These are phyloP conservation scores for Orthosia gracilis DNA, from an alignment of 2,888 invertebrate species.

Conservation along the genomic window DNA sequence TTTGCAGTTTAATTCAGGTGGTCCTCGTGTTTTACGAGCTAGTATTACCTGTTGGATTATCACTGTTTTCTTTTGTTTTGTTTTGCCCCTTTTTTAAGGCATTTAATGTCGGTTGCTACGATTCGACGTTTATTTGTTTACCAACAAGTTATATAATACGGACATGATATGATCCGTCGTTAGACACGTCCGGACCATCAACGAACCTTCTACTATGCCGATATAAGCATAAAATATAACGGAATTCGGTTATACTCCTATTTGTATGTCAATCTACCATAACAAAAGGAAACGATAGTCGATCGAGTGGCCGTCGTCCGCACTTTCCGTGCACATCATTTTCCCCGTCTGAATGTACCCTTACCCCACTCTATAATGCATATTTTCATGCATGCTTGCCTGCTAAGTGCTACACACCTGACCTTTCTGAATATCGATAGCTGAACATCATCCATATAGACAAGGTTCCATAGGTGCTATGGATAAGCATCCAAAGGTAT, in stretches of 20 bases:
- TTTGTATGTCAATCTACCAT: slow-evolving; percentile 1
- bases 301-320: slow-evolving; percentile 7
- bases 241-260: not conserved
- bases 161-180: not conserved
- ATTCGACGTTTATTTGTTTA: not conserved
- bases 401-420: slow-evolving; percentile 38
- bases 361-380: slow-evolving; percentile 45
- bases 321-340: not conserved
- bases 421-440: slow-evolving; percentile 44
- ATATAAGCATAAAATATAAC: not conserved
- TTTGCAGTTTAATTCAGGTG: slow-evolving; percentile 43
- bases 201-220: not conserved
- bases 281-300: slow-evolving; percentile 4
- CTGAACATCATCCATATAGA: slow-evolving; percentile 12
- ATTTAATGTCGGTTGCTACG: not conserved
- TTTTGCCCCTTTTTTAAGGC: not conserved
- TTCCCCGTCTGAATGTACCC: slow-evolving; percentile 4
- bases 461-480: slow-evolving; percentile 3
- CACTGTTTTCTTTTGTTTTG: not conserved
- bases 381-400: slow-evolving; percentile 50
- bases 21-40: slow-evolving; percentile 27
- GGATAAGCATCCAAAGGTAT: slow-evolving; percentile 16
- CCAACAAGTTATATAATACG: not conserved
- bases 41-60: slow-evolving; percentile 11
- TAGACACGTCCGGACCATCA: slow-evolving; percentile 20